Conservation (phyloP, 2,797 vertebrate genomes). For the Poeciliopsis paucimaculata region DNA sequence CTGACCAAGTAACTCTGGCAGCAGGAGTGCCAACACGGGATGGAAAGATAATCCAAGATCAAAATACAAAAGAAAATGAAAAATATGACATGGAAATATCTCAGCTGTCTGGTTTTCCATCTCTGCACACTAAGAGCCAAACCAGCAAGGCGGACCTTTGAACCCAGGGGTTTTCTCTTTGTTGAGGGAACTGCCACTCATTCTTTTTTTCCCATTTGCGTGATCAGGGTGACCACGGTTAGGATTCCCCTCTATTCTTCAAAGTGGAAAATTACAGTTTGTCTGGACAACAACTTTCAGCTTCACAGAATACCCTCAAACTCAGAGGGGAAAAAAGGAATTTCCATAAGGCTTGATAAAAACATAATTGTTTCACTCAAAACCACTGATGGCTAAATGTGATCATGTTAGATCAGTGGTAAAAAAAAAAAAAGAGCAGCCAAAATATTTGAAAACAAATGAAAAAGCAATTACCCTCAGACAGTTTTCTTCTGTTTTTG, state of each 20-base stretch:
- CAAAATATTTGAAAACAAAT: neutral
- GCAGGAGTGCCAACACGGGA: slow-evolving; percentile 43
- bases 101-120: slow-evolving; percentile 78
- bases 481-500: neutral
- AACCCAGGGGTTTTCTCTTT: slow-evolving; percentile 24
- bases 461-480: neutral
- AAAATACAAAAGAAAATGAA: slow-evolving; percentile 70
- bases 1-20: slow-evolving; percentile 42
- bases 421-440: neutral
- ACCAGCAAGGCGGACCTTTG: slow-evolving; percentile 59
- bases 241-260: slow-evolving; percentile 54
- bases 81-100: slow-evolving; percentile 75
- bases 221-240: slow-evolving; percentile 32
- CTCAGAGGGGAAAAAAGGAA: slow-evolving; percentile 43
- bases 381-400: slow-evolving; percentile 30
- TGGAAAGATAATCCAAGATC: slow-evolving; percentile 70
- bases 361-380: slow-evolving; percentile 50
- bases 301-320: slow-evolving; percentile 30
- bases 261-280: slow-evolving; percentile 71
- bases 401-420: slow-evolving; percentile 38
- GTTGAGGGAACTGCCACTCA: slow-evolving; percentile 54
- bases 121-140: slow-evolving; percentile 65
- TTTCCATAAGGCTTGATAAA: slow-evolving; percentile 57
- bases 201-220: slow-evolving; percentile 67
- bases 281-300: slow-evolving; percentile 54